Evolutionary conservation across 1,140 invertebrate genomes (phyloP), one percentile per base, ranked within the genome.

Genomic region (Diorhabda carinulata): DNA sequence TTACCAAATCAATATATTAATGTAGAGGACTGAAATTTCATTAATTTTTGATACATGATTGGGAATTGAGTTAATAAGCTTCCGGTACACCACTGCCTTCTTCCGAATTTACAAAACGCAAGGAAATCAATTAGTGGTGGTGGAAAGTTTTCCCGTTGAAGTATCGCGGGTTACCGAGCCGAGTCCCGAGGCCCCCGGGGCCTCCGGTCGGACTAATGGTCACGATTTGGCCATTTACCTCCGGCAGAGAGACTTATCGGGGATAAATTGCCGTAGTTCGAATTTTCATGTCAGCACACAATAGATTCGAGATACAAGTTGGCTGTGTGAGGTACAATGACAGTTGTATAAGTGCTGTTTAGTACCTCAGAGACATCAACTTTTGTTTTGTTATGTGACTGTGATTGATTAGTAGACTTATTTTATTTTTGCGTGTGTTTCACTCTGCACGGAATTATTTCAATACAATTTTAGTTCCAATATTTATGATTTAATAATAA

Each of bases 211-310:
- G 44, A 67, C 75, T 79, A 79, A 80, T 79, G 77, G 78, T 80
- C 79, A 80, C 79, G 79, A 80, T 77, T 78, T 74, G 77, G 72
- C 78, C 78, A 80, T 80, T 80, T 80, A 80, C 79, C 79, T 78
- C 79, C 79, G 77, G 76, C 77, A 71, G 77, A 76, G 78, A 73
- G 78, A 78, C 78, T 77, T 79, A 78, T 79, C 78, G 61, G 70
- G 77, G 76, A 78, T 80, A 78, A 78, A 79, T 78, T 79, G 78
- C 77, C 76, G 74, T 76, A 73, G 78, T 74, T 75, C 73, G 78
- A 79, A 79, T 76, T 79, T 80, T 79, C 78, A 75, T 80, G 78
- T 80, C 78, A 76, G 77, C 76, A 77, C 73, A 78, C 78, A 79
- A 79, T 78, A 78, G 78, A 78, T 78, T 70, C 74, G 68, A 76